Conservation (phyloP, 2,113 vertebrate species). For the Tricholaema leucomelas region DNA sequence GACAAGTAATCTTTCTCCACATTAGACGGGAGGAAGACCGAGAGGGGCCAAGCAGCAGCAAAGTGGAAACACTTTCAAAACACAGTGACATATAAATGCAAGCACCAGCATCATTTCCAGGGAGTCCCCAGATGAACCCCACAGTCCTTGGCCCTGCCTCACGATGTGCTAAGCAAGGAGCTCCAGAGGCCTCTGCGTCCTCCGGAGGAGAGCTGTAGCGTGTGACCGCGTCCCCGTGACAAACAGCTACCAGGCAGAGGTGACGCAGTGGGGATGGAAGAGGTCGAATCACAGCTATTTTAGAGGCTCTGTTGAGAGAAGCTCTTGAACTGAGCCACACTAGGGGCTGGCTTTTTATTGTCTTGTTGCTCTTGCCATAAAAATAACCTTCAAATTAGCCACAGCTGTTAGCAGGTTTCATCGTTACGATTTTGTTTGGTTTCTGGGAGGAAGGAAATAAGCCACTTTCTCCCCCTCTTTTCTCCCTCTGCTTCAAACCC, state of each 20-base stretch:
- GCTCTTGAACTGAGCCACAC: neutral
- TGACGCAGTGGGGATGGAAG: neutral
- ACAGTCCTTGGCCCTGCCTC: neutral
- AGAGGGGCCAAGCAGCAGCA: neutral
- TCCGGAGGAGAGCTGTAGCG: neutral
- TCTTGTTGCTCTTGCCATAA: conserved; percentile 48
- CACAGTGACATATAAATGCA: neutral
- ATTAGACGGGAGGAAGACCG: neutral
- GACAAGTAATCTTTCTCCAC: neutral
- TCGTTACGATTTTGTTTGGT: conserved; percentile 47
- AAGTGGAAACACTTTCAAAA: neutral
- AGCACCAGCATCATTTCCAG: neutral
- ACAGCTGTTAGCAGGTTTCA: conserved; percentile 68
- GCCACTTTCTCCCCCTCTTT: neutral
- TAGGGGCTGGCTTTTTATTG: conserved; percentile 57
- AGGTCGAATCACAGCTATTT: neutral
- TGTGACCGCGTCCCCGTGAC: neutral
- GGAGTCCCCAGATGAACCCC: neutral
- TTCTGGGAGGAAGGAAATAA: conserved; percentile 57
- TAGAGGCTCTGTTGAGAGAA: conserved; percentile 35
- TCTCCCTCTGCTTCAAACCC: neutral
- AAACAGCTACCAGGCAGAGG: conserved; percentile 2
- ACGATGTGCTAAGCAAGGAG: neutral
- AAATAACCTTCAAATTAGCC: conserved; percentile 68
- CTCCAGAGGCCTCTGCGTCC: neutral